A percentile compares a stretch with the other conserved stretches of the same genome.
Evolutionary conservation across 2,113 vertebrate species (phyloP).

Genomic region (Nesogale talazaci): DNA sequence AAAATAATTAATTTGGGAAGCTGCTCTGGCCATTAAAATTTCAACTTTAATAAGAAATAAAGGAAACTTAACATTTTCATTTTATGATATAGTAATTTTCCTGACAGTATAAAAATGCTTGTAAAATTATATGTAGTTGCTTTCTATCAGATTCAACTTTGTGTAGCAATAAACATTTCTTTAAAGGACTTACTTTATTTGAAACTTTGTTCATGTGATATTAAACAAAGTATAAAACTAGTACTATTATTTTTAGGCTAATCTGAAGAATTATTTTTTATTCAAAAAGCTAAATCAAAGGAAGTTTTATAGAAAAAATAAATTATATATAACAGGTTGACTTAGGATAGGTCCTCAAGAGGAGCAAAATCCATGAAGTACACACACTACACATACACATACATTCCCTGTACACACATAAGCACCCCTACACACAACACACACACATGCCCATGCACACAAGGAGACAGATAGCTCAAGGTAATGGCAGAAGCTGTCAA

Average conservation of each 20-base stretch:
- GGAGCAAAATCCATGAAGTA: background rate
- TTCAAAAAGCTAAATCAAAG: constrained; percentile 15
- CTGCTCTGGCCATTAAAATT: constrained; percentile 54
- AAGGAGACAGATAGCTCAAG: background rate
- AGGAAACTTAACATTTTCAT: constrained; percentile 50
- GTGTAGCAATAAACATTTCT: constrained; percentile 43
- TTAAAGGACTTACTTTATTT: constrained; percentile 11
- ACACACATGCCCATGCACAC: too few relatives aligned
- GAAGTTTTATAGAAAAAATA: background rate
- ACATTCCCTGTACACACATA: too few relatives aligned
- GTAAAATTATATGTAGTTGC: constrained; percentile 33
- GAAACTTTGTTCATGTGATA: background rate
- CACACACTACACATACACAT: too few relatives aligned
- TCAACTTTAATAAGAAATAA: constrained; percentile 59
- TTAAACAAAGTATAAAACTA: background rate
- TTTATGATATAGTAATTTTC: constrained; percentile 52
- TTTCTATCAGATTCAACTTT: constrained; percentile 47
- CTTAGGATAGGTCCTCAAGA: background rate
- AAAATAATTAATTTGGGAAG: constrained; percentile 63
- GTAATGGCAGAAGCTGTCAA: background rate
- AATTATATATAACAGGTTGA: background rate
- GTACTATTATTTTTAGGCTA: background rate
- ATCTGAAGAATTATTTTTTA: background rate
- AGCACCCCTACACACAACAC: too few relatives aligned
- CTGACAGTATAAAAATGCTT: constrained; percentile 2